phyloP scores from a whole-genome alignment of 2,113 vertebrate genomes.

The Sylvilagus bachmani region DNA sequence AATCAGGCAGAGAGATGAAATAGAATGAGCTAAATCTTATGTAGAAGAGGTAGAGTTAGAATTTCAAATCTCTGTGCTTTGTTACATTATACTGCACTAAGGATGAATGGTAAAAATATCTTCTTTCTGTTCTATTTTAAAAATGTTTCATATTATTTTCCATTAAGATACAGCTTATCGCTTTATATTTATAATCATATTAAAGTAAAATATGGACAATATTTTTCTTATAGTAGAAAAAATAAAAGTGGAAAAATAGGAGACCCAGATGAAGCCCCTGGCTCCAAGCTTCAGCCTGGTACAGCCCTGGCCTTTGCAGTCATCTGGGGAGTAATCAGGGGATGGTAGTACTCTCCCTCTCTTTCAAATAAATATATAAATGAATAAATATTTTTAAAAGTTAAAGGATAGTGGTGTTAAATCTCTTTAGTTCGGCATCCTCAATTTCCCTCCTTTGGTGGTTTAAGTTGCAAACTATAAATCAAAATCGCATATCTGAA shows the following conservation, averaged over 20 bases:
- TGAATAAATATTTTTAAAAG: too few species aligned
- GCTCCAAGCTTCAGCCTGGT: too few species aligned
- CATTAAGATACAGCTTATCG: too few species aligned
- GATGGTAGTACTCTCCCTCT: too few species aligned
- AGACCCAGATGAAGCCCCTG: too few species aligned
- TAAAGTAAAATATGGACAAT: neutral
- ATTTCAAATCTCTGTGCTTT: neutral
- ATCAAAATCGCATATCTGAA: neutral
- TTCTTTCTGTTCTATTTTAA: slow-evolving; percentile 5
- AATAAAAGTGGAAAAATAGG: neutral
- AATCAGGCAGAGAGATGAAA: neutral
- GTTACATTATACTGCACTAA: neutral
- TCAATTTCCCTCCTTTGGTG: neutral
- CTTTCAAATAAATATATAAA: too few species aligned
- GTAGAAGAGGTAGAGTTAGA: neutral
- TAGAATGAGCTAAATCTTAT: neutral
- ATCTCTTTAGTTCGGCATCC: neutral
- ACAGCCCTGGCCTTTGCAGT: too few species aligned
- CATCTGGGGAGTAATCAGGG: too few species aligned
- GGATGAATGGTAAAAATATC: neutral
- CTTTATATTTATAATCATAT: neutral
- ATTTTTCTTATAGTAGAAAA: neutral
- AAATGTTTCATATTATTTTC: neutral
- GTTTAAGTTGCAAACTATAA: neutral
- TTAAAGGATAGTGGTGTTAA: neutral